Evolutionary conservation across 2,888 invertebrate genomes (phyloP), one percentile per base, ranked within the genome.

Genomic region (Napeogenes sylphis): DNA sequence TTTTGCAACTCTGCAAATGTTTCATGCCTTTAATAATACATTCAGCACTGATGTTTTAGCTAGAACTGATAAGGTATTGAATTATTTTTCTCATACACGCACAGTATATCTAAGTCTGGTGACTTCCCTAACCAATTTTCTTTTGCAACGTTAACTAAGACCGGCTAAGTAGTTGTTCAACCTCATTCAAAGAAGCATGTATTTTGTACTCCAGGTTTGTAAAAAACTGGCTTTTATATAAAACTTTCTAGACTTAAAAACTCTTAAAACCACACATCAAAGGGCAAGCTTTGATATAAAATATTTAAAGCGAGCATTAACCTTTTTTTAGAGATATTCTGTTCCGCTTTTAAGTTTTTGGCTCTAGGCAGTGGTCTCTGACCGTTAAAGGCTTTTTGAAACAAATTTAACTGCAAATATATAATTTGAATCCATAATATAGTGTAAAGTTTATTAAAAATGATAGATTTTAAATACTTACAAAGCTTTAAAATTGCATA

Each of bases 251-350:
- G 47, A n/a, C 47, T n/a, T 38, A 38, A 42, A 42, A 42, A 42
- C 42, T 42, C 42, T 42, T 42, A 10, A 51, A 46, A 51, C 51
- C 51, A 51, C 51, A 51, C 51, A 51, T 30, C 14, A 51, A 51
- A 51, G 51, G 51, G 21, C 51, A 21, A 47, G 51, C 51, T 6
- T 51, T 21, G 30, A 51, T 51, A 51, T 21, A 51, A 51, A 51
- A 10, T 10, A 21, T 51, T 51, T 21, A 51, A 21, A 21, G 6
- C 21, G 47, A 47, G 14, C 47, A 47, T n/a, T 47, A 47, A 47
- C n/a, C 47, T 47, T 47, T 47, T n/a, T 47, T 47, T 47, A 47
- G 21, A 47, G 14, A 51, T 21, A 30, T 51, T 51, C 10, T 51
- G 51, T 30, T 51, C 8, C 21, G 21, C 51, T 51, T 30, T 51